Base-by-base conservation (phyloP, 1,140 invertebrate species). In the Ceratitis capitata region DNA sequence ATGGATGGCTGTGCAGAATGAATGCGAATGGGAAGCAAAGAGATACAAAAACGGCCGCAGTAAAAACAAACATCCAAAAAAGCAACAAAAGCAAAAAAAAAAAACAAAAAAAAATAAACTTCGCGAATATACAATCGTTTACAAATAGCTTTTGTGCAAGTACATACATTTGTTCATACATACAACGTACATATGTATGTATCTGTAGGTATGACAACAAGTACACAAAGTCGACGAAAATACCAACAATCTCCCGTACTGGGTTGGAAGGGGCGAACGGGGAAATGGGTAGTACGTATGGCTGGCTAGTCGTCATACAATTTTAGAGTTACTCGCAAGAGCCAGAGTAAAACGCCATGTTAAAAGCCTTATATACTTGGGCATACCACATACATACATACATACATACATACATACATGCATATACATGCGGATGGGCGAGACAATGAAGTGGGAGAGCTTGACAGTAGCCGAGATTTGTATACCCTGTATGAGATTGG, bases 261-360 rank as follows among this genome's bases (percentile, higher is more conserved):
- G n/a, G n/a, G n/a, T n/a, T n/a, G n/a, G n/a, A n/a, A n/a, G n/a
- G n/a, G n/a, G n/a, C n/a, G n/a, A 78, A 78, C 69, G 10, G 35
- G 16, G 39, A 45, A n/a, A 42, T 19, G 32, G 69, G 39, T 35
- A 39, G 69, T 35, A 32, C 69, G 42, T 35, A 78, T 78, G 45
- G 39, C 69, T n/a, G 23, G 69, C 69, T n/a, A n/a, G n/a, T n/a
- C n/a, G n/a, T n/a, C 35, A 9, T 23, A 78, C 69, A 78, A 23
- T 78, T 78, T 78, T 42, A 78, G 69, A 78, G 69, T 47, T 78
- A 45, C 69, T 78, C 69, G 45, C 10, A 78, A 78, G 39, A 78
- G 69, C n/a, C 69, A 78, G 39, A 78, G 69, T n/a, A 78, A 78
- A 45, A 78, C 39, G 69, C 35, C 39, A 69, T 69, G 61, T 78